These are phyloP conservation scores for Cacatua alba DNA, from an alignment of 2,113 vertebrate species.

Conservation along the genomic window DNA sequence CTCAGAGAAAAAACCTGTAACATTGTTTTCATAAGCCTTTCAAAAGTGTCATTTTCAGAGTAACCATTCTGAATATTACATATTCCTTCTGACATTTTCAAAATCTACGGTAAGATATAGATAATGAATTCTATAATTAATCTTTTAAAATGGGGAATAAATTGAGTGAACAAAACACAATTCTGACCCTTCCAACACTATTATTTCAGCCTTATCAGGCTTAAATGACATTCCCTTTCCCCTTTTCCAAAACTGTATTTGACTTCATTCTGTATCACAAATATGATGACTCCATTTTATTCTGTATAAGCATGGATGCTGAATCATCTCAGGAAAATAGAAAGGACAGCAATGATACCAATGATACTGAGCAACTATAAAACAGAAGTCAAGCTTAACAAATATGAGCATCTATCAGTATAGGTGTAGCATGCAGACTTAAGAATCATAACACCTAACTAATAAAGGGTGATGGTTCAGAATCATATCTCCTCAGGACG, in stretches of 20 bases:
- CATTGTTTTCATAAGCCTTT: neutral
- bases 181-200: neutral
- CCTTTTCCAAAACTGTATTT: neutral
- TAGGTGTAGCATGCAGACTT: neutral
- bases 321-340: neutral
- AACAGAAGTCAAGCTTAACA: neutral
- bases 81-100: neutral
- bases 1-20: neutral
- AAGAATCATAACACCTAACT: neutral
- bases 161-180: neutral
- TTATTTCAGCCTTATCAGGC: neutral
- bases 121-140: neutral
- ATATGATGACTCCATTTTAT: neutral
- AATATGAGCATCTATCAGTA: neutral
- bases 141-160: neutral
- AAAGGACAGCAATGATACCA: neutral
- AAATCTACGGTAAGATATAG: neutral
- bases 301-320: neutral
- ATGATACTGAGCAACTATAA: neutral
- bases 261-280: neutral
- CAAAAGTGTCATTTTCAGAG: neutral
- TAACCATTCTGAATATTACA: neutral
- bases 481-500: neutral
- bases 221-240: neutral
- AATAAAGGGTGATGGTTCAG: neutral